Evolutionary conservation across 2,797 vertebrate species (phyloP).

Genomic region (Lateolabrax maculatus): DNA sequence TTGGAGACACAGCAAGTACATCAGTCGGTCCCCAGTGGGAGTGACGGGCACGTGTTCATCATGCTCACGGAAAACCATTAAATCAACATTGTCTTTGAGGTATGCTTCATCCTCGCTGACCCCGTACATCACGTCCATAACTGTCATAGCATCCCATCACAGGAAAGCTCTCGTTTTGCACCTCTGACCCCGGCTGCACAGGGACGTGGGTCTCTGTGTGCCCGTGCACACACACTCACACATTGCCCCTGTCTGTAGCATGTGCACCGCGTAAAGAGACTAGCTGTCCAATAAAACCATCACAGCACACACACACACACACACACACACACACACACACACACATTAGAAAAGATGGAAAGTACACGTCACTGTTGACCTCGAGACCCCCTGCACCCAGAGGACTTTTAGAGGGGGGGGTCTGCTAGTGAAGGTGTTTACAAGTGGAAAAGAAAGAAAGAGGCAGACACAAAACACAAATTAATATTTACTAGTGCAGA

Average conservation of each 20-base stretch:
- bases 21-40: neutral
- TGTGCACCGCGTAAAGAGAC: slow-evolving; percentile 25
- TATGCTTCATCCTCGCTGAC: slow-evolving; percentile 33
- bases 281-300: slow-evolving; percentile 31
- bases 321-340: too few relatives aligned
- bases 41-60: slow-evolving; percentile 1
- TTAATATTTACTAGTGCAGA: neutral
- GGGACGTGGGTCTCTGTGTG: neutral
- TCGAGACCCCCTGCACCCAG: neutral
- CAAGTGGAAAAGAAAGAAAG: neutral
- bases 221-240: slow-evolving; percentile 11
- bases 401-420: neutral
- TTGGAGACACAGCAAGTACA: neutral
- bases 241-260: neutral
- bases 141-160: slow-evolving; percentile 24
- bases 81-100: slow-evolving; percentile 28
- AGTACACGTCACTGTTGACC: slow-evolving; percentile 5
- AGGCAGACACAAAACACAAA: neutral
- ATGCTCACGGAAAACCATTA: slow-evolving; percentile 21
- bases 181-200: slow-evolving; percentile 43
- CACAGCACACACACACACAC: neutral
- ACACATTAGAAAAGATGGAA: neutral
- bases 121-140: slow-evolving; percentile 41
- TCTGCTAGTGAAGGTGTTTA: neutral
- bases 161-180: slow-evolving; percentile 23